Evolutionary conservation across 1,140 invertebrate genomes (phyloP).

Genomic region (Sycobia sp.): DNA sequence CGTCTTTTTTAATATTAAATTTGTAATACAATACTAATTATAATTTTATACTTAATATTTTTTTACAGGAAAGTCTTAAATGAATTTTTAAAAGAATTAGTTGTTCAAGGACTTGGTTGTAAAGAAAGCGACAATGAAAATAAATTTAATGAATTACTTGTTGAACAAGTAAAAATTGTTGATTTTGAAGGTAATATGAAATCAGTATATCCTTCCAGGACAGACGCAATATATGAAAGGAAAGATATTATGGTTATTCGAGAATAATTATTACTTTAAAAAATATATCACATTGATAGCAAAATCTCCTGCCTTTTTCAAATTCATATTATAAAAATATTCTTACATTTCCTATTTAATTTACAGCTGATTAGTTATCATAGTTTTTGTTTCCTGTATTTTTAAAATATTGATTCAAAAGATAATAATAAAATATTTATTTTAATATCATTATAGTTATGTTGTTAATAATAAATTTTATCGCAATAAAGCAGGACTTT

Average conservation of each 20-base stretch:
- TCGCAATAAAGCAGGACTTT: too few species aligned
- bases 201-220: conserved; percentile 77
- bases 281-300: too few species aligned
- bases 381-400: too few species aligned
- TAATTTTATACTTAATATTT: conserved; percentile 1
- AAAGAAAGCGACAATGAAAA: conserved; percentile 38
- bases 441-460: too few species aligned
- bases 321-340: too few species aligned
- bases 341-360: too few species aligned
- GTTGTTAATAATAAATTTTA: too few species aligned
- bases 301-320: too few species aligned
- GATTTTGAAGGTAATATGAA: conserved; percentile 73
- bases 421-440: too few species aligned
- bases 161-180: conserved; percentile 74
- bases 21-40: too few species aligned
- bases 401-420: too few species aligned
- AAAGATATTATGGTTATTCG: conserved; percentile 52
- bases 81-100: conserved; percentile 67
- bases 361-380: too few species aligned
- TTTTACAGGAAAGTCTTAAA: conserved; percentile 67
- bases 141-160: conserved; percentile 53
- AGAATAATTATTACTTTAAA: conserved; percentile 40
- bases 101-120: conserved; percentile 63
- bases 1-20: conserved; percentile 24
- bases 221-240: conserved; percentile 68